Base-by-base conservation (phyloP, 2,888 invertebrate species). In the Chymomyza amoena region DNA sequence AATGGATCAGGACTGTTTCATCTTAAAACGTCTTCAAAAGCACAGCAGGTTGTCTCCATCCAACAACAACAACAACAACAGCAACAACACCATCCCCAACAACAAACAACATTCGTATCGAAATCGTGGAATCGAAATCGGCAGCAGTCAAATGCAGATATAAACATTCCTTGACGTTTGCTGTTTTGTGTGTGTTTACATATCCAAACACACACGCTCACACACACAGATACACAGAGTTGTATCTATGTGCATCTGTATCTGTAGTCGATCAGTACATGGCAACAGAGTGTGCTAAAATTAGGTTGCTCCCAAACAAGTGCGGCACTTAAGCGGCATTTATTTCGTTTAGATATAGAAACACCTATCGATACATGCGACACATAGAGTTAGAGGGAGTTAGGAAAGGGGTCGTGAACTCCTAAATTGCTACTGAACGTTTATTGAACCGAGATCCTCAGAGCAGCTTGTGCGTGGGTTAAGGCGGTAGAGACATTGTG, bases 11-110 rank as follows among this genome's bases (percentile, higher is more conserved):
- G 79, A 84, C 73, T 84, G 84, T 83, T 83, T 84, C 82, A 83
- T 83, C 84, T 83, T 78, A 52, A 76, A 69, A 68, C 64, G 73
- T 72, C n/a, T n/a, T 75, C 79, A 83, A 86, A 78, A 81, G 77
- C 87, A 81, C 89, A 89, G 89, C 89, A 89, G 88, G 89, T 89
- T 89, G 89, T 88, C 89, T 87, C 82, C 81, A 80, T 67, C 54
- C n/a, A 25, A 16, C 39, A 39, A 13, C 39, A 45, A 45, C 13
- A 25, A 3, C 25, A 25, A 65, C 64, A 52, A 6, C 32, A 32
- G 1, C 32, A 32, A 2, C 32, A 32, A 7, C 32, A 28, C 28
- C 28, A n/a, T n/a, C n/a, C n/a, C 32, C 39, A 45, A 45, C 39
- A 45, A 4, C 25, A 25, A 25, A 45, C 39, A 13, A 45, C 39